A percentile compares a stretch with the other conserved stretches of the same genome.
These are phyloP conservation scores for Pterostichus madidus DNA, from an alignment of 2,888 invertebrate genomes.

Conservation along the genomic window DNA sequence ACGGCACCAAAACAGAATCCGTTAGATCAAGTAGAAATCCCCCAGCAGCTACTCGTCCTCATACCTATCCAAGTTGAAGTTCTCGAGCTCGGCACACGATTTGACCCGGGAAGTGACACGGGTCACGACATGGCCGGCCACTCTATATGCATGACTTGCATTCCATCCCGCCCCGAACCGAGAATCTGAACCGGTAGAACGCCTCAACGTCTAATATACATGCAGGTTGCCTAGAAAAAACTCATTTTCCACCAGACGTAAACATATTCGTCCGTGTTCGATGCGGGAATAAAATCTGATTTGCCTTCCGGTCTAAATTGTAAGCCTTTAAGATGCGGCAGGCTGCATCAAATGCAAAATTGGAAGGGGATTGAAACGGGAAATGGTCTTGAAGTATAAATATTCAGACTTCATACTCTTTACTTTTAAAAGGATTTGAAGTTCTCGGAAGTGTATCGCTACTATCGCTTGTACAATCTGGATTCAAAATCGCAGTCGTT, in stretches of 20 bases:
- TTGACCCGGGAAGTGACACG: constrained; percentile 10
- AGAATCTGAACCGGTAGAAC: background rate
- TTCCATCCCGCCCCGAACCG: background rate
- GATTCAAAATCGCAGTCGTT: too few relatives aligned
- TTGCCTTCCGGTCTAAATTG: constrained; percentile 27
- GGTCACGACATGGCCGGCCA: constrained; percentile 8
- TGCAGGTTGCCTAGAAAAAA: background rate
- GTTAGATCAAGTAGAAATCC: too few relatives aligned
- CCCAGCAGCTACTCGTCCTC: too few relatives aligned
- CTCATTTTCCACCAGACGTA: constrained; percentile 36
- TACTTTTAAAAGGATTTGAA: too few relatives aligned
- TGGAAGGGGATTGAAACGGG: too few relatives aligned
- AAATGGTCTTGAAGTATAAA: too few relatives aligned
- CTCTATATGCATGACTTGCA: constrained; percentile 48
- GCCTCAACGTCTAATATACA: constrained; percentile 18
- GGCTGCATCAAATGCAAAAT: background rate
- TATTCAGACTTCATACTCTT: too few relatives aligned
- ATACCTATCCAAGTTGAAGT: too few relatives aligned
- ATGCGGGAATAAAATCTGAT: constrained; percentile 40
- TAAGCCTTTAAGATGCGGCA: constrained; percentile 15
- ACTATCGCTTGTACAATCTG: too few relatives aligned
- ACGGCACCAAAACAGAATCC: too few relatives aligned
- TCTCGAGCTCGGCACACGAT: too few relatives aligned
- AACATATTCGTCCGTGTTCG: constrained; percentile 26
- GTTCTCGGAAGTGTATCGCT: too few relatives aligned